Conservation (phyloP, 2,797 vertebrate species). For the Thalassophryne amazonica region DNA sequence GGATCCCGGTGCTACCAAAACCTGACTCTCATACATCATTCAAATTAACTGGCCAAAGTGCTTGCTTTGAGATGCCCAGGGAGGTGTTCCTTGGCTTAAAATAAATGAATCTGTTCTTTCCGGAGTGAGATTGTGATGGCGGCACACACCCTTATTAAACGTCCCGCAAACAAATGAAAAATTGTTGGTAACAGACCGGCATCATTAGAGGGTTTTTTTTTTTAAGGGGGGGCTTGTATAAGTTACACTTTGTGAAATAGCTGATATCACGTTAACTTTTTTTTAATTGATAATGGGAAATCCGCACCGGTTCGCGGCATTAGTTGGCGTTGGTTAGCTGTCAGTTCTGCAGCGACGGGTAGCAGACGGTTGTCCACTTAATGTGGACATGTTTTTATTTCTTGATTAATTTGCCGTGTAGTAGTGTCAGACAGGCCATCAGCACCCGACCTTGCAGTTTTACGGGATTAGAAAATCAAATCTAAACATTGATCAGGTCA, state of each 20-base stretch:
- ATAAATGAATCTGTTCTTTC: no score
- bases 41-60: no score
- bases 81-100: conserved; percentile 49
- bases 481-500: conserved; percentile 61
- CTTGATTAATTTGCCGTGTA: conserved; percentile 19
- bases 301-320: no score
- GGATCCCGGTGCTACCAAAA: neutral
- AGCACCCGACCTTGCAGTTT: conserved; percentile 70
- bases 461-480: neutral
- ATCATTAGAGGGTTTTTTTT: no score
- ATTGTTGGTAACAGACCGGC: neutral
- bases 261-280: conserved; percentile 47
- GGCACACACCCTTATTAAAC: no score
- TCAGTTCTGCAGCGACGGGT: neutral
- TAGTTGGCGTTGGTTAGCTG: neutral
- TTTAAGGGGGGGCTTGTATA: no score
- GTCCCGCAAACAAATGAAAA: conserved; percentile 50
- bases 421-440: conserved; percentile 50
- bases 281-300: no score
- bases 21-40: neutral
- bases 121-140: no score
- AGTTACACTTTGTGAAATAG: neutral
- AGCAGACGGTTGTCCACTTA: neutral
- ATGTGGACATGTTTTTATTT: neutral
- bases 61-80: no score